A percentile compares a stretch with the other conserved stretches of the same genome.
These are phyloP conservation scores for Lota lota DNA, from an alignment of 2,113 vertebrate species.

Conservation along the genomic window DNA sequence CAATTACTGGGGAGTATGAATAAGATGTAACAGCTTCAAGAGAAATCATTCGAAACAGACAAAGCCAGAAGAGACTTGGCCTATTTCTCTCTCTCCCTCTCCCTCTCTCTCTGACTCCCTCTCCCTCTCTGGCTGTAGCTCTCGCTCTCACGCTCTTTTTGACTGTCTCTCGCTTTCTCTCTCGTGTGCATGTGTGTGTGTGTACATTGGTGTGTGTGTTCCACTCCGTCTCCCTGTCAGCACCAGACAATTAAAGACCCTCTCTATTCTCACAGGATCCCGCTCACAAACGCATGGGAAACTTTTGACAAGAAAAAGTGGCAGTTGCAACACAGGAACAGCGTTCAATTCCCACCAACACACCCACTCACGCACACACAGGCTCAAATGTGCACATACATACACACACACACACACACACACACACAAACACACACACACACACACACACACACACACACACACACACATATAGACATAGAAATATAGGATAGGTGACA, in stretches of 20 bases:
- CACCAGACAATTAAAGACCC: conserved; percentile 53
- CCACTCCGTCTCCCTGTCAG: conserved; percentile 45
- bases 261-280: conserved; percentile 22
- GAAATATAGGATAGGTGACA: conserved; percentile 3
- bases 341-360: conserved; percentile 37
- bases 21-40: conserved; percentile 53
- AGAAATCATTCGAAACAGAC: conserved; percentile 50
- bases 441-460: conserved; percentile 25
- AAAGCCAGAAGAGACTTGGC: conserved; percentile 31
- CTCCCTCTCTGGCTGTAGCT: not conserved
- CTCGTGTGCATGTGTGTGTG: not conserved
- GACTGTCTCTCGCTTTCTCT: no score
- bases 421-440: conserved; percentile 5
- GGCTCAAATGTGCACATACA: not conserved
- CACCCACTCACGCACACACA: conserved; percentile 25
- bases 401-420: conserved; percentile 27
- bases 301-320: conserved; percentile 36
- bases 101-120: not conserved
- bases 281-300: conserved; percentile 48
- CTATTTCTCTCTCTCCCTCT: conserved; percentile 12
- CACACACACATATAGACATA: conserved; percentile 4
- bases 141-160: no score
- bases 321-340: conserved; percentile 45
- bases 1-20: conserved; percentile 55
- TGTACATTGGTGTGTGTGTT: conserved; percentile 1